Conservation (phyloP, 2,797 vertebrate genomes). For the Tauraco hartlaubi region DNA sequence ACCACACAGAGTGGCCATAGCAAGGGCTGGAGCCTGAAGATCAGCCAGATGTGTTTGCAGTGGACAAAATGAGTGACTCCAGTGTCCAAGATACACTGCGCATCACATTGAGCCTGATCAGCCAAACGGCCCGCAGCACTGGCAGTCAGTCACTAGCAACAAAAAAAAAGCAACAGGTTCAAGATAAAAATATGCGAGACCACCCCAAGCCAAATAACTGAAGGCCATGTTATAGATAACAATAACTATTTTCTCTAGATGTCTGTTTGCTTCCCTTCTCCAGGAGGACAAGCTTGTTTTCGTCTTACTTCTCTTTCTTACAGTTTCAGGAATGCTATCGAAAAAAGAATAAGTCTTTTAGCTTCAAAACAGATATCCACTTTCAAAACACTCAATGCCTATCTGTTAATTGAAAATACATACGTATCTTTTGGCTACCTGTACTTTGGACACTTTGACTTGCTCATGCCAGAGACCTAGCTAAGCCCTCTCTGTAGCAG, state of each 20-base stretch:
- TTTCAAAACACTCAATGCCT: not conserved
- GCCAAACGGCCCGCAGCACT: not conserved
- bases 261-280: not conserved
- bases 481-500: not conserved
- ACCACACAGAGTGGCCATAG: not conserved
- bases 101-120: not conserved
- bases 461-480: not conserved
- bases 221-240: not conserved
- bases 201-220: not conserved
- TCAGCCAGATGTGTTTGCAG: not conserved
- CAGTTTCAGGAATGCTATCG: not conserved
- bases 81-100: not conserved
- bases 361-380: not conserved
- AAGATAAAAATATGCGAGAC: constrained; percentile 12
- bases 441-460: not conserved
- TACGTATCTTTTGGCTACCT: not conserved
- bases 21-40: not conserved
- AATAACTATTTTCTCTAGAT: not conserved
- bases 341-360: not conserved
- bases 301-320: not conserved
- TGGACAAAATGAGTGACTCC: not conserved
- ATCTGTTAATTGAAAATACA: not conserved
- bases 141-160: not conserved
- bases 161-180: not conserved
- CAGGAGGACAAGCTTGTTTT: not conserved